phyloP scores from a whole-genome alignment of 2,888 invertebrate genomes.

The Lamproptera curius region DNA sequence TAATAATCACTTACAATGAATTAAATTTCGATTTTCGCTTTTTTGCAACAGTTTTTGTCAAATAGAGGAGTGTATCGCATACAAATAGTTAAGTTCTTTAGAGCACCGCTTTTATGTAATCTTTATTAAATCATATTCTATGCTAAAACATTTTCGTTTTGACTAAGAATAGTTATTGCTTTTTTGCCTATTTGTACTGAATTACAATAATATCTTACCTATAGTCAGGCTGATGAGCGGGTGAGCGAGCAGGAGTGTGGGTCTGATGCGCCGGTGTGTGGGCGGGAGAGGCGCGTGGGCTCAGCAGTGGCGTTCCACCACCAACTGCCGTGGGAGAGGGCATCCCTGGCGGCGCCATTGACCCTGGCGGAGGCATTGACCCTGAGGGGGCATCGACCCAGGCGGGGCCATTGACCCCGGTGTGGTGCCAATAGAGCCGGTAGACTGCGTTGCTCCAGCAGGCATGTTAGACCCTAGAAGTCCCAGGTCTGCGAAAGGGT shows the following conservation, averaged over 20 bases:
- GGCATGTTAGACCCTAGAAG: conserved; percentile 39
- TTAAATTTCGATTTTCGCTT: too few relatives aligned
- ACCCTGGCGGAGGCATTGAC: conserved; percentile 20
- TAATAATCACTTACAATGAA: too few relatives aligned
- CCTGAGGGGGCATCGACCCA: background rate
- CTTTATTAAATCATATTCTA: too few relatives aligned
- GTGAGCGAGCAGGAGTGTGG: conserved; percentile 55
- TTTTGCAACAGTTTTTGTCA: too few relatives aligned
- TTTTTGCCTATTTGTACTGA: too few relatives aligned
- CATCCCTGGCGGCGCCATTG: conserved; percentile 5
- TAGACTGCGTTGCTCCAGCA: conserved; percentile 14
- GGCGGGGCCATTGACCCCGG: conserved; percentile 3
- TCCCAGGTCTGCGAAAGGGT: conserved; percentile 87
- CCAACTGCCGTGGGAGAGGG: conserved; percentile 20
- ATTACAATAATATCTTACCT: too few relatives aligned
- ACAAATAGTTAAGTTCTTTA: too few relatives aligned
- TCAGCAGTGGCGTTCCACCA: conserved; percentile 33
- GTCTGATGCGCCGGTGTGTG: conserved; percentile 52
- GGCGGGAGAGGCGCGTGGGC: conserved; percentile 51
- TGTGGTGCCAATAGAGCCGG: conserved; percentile 14
- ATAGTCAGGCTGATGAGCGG: conserved; percentile 68
- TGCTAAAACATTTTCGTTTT: too few relatives aligned
- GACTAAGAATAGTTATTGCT: too few relatives aligned
- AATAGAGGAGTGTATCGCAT: too few relatives aligned
- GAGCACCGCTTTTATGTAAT: too few relatives aligned